These are phyloP conservation scores for Torymus tubicola DNA, from an alignment of 2,888 invertebrate genomes.

Conservation along the genomic window DNA sequence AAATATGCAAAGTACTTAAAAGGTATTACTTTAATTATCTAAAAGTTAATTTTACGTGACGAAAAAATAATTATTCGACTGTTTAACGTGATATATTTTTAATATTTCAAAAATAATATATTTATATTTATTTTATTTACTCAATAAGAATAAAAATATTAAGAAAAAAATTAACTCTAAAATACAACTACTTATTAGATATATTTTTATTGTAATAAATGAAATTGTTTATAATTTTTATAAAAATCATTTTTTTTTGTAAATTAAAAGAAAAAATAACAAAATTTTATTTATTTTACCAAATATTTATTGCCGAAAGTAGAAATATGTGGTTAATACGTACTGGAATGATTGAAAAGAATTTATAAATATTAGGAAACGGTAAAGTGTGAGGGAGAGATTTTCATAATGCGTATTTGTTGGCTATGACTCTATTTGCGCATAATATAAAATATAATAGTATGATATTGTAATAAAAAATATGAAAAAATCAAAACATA, in stretches of 20 bases:
- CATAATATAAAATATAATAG: not conserved
- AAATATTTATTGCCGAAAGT: no score
- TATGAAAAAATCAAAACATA: not conserved
- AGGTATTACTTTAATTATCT: no score
- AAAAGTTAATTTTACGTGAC: no score
- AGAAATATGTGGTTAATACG: no score
- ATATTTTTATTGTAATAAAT: not conserved
- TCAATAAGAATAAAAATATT: no score
- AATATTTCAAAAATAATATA: no score
- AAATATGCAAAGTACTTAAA: no score
- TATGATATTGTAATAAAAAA: slow-evolving; percentile 20
- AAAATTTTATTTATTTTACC: not conserved
- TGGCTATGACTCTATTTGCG: slow-evolving; percentile 32
- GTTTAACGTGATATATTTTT: no score
- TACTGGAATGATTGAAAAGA: not conserved
- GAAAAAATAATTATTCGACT: no score
- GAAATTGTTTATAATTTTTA: not conserved
- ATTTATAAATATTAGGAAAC: not conserved
- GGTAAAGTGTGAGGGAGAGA: slow-evolving; percentile 24
- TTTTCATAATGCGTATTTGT: slow-evolving; percentile 14
- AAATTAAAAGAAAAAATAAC: not conserved
- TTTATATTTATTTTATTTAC: no score
- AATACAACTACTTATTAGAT: no score
- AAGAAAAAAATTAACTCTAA: no score
- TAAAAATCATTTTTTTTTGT: not conserved